These are phyloP conservation scores for Sesamia nonagrioides DNA, from an alignment of 1,140 invertebrate genomes.

Conservation along the genomic window DNA sequence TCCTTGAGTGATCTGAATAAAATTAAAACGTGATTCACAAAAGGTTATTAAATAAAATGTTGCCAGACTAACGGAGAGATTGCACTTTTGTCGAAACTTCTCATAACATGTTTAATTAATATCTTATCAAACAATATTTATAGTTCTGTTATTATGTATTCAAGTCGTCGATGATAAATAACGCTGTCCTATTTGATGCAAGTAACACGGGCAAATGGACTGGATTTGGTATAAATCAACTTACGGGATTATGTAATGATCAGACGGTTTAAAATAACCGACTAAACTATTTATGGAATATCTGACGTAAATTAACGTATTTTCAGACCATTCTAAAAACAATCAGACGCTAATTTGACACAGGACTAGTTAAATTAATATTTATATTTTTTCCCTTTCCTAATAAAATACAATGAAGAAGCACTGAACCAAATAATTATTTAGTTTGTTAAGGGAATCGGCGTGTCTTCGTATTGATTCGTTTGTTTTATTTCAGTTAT, in stretches of 20 bases:
- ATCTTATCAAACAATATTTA: conserved; percentile 37
- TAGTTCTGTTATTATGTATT: conserved; percentile 45
- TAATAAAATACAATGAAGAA: no score
- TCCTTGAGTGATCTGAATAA: conserved; percentile 27
- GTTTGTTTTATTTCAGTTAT: background rate
- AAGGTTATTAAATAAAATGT: background rate
- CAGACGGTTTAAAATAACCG: no score
- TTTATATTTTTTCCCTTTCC: no score
- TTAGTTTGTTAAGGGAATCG: no score
- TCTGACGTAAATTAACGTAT: no score
- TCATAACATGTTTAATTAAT: conserved; percentile 10
- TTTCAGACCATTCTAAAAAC: no score
- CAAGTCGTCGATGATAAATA: conserved; percentile 33
- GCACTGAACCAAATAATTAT: no score
- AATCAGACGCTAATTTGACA: no score
- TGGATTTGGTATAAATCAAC: conserved; percentile 21
- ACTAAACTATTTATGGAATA: no score
- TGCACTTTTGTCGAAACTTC: background rate
- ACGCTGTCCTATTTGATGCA: conserved; percentile 38
- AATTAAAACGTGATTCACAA: background rate
- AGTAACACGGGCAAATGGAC: conserved; percentile 1
- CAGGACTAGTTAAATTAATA: no score
- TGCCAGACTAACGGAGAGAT: background rate
- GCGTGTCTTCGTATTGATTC: no score
- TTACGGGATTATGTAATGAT: background rate